These are phyloP conservation scores for Phycodurus eques DNA, from an alignment of 2,113 vertebrate genomes.

Conservation along the genomic window DNA sequence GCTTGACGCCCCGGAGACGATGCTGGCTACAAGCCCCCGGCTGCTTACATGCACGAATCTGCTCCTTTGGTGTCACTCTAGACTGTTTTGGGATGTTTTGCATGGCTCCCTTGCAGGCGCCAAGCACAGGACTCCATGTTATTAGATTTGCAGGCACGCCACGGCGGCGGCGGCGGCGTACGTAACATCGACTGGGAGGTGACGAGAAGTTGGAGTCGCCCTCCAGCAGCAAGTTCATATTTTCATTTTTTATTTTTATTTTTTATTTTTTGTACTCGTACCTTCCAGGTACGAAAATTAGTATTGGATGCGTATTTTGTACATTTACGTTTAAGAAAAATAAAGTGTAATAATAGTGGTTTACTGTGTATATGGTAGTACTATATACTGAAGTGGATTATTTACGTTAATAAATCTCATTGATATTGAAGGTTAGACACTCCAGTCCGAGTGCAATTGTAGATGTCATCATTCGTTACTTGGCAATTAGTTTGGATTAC, in stretches of 20 bases:
- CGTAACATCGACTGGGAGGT: constrained; percentile 73
- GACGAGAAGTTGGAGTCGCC: constrained; percentile 41
- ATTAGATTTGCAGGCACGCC: constrained; percentile 70
- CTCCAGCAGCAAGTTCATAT: constrained; percentile 26
- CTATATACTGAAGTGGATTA: background rate
- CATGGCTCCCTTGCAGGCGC: constrained; percentile 59
- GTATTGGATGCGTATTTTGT: background rate
- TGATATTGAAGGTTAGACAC: background rate
- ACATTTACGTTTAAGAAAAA: background rate
- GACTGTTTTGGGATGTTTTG: constrained; percentile 9
- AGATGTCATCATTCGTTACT: background rate
- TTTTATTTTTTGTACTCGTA: background rate
- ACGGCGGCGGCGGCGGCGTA: constrained; percentile 58
- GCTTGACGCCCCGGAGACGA: constrained; percentile 36
- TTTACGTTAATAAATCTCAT: background rate
- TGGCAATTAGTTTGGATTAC: background rate
- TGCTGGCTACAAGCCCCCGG: constrained; percentile 23
- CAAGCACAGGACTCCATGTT: constrained; percentile 76
- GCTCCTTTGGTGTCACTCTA: constrained; percentile 24
- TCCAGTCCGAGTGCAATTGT: background rate
- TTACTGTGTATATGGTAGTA: background rate
- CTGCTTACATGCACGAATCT: constrained; percentile 24
- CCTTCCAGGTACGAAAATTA: background rate
- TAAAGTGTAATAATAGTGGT: background rate
- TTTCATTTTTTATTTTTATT: constrained; percentile 33